Evolutionary conservation across 2,888 invertebrate species (phyloP), one percentile per base, ranked within the genome.

Genomic region (Perdita meconis): DNA sequence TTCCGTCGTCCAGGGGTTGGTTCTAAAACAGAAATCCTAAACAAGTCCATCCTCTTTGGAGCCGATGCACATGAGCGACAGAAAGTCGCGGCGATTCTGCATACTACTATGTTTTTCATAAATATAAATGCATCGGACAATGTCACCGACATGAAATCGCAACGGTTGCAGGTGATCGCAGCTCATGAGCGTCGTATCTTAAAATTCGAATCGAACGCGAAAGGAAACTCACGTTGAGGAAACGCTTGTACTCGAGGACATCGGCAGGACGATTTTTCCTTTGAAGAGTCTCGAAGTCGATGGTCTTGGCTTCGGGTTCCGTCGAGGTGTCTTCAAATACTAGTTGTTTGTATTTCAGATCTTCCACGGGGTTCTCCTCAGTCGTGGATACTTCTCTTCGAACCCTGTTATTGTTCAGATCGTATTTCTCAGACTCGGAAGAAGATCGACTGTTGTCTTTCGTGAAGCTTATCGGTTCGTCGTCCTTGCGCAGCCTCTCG

Each of bases 251-350:
- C 57, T 89, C 88, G 16, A 89, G 78, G 8, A 91, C 83, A 60
- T 89, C 90, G 26, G 89, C 89, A 1, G 90, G 90, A 71, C 89
- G 88, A 80, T 91, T 91, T 30, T 85, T 86, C 73, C 83, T 83
- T 8, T 84, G 87, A 42, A 91, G 78, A 13, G 80, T 82, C n/a
- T 90, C 86, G n/a, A 90, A 82, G 53, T 90, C 88, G 44, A 90
- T 87, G 0, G 80, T 83, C 60, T 81, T 84, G 5, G 83, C 84
- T 4, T 80, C 78, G 2, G 86, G 80, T 79, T 88, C 82, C 44
- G 61, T 42, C 50, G 13, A 42, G 38, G 77, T 63, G n/a, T 81
- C 86, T 24, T 81, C 85, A 66, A 63, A 83, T 24, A 78, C 83
- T 56, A 66, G 36, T 8, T 80, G 84, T 10, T 84, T 84, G 63